phyloP scores from a whole-genome alignment of 2,888 invertebrate genomes.

The Tachina lurida region DNA sequence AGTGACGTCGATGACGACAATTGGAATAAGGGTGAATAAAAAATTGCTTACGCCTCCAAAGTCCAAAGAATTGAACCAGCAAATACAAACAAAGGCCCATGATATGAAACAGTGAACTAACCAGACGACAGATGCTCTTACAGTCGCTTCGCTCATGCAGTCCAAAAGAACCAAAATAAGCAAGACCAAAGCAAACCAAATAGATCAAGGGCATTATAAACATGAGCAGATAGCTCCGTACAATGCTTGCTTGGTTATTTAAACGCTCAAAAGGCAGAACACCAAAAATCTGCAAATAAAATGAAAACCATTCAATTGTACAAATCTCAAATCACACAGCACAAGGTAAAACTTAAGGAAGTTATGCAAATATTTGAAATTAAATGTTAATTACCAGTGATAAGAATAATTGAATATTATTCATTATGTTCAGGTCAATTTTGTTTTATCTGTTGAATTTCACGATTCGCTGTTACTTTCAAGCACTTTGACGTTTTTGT shows the following conservation, averaged over 20 bases:
- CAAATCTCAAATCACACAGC: no score
- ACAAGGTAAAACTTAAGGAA: neutral
- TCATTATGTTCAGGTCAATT: conserved; percentile 53
- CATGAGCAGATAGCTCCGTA: conserved; percentile 78
- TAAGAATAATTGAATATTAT: conserved; percentile 61
- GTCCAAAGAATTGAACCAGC: conserved; percentile 75
- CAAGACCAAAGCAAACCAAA: conserved; percentile 75
- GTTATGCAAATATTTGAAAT: neutral
- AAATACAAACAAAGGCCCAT: conserved; percentile 79
- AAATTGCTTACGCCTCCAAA: conserved; percentile 79
- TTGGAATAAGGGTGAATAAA: no score
- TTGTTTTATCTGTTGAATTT: neutral
- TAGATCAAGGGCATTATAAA: conserved; percentile 77
- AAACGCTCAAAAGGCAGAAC: conserved; percentile 79
- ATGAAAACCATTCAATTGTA: neutral
- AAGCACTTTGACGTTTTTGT: conserved; percentile 12
- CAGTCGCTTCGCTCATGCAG: conserved; percentile 74
- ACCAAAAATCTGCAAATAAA: conserved; percentile 76
- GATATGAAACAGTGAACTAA: conserved; percentile 78
- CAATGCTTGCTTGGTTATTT: conserved; percentile 70
- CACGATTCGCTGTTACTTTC: conserved; percentile 5
- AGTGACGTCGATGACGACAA: no score
- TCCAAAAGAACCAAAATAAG: conserved; percentile 71
- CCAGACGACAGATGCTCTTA: conserved; percentile 78
- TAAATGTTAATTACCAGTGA: conserved; percentile 61